A percentile compares a stretch with the other conserved stretches of the same genome.
Conservation (phyloP, 2,888 invertebrate genomes). For the Cordilura impudica region DNA sequence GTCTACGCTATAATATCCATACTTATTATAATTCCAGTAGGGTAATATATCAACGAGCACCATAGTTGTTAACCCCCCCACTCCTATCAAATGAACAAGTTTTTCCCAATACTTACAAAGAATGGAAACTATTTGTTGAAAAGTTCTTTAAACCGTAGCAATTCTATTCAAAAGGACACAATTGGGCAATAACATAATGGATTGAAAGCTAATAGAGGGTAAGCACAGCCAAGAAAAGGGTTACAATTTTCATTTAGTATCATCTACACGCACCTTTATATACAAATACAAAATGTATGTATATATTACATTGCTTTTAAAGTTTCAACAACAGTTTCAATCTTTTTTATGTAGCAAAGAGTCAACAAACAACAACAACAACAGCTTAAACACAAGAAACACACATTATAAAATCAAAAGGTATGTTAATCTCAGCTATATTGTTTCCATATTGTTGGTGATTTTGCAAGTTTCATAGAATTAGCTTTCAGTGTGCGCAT, state of each 20-base stretch:
- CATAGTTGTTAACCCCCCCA: too few relatives aligned
- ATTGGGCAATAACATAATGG: conserved; percentile 37
- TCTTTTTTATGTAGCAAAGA: conserved; percentile 2
- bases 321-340: neutral
- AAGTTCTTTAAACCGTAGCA: conserved; percentile 26
- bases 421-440: conserved; percentile 15
- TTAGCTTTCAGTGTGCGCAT: neutral
- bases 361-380: conserved; percentile 13
- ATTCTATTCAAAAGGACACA: conserved; percentile 35
- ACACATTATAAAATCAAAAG: conserved; percentile 22
- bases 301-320: neutral
- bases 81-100: conserved; percentile 11
- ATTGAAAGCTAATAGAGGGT: conserved; percentile 46
- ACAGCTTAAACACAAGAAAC: neutral
- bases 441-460: conserved; percentile 9
- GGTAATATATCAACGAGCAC: too few relatives aligned
- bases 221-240: neutral
- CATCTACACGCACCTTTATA: neutral
- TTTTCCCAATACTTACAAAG: conserved; percentile 3
- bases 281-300: neutral
- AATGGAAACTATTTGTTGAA: neutral
- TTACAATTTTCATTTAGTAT: neutral
- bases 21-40: too few relatives aligned
- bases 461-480: neutral
- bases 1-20: too few relatives aligned